Evolutionary conservation across 1,140 invertebrate genomes (phyloP).

Genomic region (Prorops nasuta): DNA sequence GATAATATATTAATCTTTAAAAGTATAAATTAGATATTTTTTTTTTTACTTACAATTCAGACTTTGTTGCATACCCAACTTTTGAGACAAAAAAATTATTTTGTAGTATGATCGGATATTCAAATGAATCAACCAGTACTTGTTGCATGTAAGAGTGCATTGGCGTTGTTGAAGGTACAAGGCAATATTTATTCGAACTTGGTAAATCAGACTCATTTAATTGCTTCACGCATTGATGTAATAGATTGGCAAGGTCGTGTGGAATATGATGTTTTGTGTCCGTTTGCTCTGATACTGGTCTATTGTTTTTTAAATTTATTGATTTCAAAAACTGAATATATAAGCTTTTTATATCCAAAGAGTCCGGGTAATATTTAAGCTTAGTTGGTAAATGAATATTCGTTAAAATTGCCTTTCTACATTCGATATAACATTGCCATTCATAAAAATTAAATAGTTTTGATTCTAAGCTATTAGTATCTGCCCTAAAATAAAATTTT

Average conservation of each 20-base stretch:
- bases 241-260: constrained; percentile 17
- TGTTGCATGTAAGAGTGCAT: constrained; percentile 41
- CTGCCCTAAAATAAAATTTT: constrained; percentile 33
- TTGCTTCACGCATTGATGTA: constrained; percentile 30
- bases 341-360: constrained; percentile 26
- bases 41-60: constrained; percentile 36
- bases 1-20: too few relatives aligned
- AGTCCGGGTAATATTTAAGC: constrained; percentile 35
- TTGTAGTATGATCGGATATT: constrained; percentile 35
- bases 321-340: constrained; percentile 37
- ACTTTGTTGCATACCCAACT: constrained; percentile 42
- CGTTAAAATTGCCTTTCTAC: constrained; percentile 57
- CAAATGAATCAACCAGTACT: constrained; percentile 29
- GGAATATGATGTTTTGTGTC: constrained; percentile 25
- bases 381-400: constrained; percentile 59
- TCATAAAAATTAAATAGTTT: constrained; percentile 63
- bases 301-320: constrained; percentile 24
- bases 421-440: constrained; percentile 65
- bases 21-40: constrained; percentile 1
- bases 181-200: constrained; percentile 22
- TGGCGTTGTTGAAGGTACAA: constrained; percentile 44
- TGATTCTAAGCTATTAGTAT: constrained; percentile 24
- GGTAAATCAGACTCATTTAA: constrained; percentile 19
- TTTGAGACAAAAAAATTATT: constrained; percentile 39
- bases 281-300: constrained; percentile 14